phyloP scores from a whole-genome alignment of 2,797 vertebrate genomes.

The Muraenolepis orangiensis region DNA sequence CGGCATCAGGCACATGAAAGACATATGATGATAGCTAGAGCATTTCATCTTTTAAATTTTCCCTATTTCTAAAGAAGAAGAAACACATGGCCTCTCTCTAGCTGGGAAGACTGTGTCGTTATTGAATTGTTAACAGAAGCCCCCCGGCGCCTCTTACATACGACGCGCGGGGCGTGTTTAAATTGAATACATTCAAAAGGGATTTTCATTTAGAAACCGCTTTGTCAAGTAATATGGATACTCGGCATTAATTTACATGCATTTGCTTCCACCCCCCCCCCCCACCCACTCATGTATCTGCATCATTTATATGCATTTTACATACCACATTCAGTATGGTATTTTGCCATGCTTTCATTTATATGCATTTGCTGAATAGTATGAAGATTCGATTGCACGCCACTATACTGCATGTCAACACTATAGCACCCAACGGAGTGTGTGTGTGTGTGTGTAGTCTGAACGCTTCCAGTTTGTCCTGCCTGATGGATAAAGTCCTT shows the following conservation, averaged over 20 bases:
- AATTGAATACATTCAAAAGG: background rate
- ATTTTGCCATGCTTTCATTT: background rate
- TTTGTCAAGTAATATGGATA: background rate
- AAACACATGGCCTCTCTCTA: background rate
- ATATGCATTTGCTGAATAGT: background rate
- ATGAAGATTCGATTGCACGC: background rate
- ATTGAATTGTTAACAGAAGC: background rate
- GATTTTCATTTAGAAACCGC: background rate
- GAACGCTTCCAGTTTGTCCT: background rate
- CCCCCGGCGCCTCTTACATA: background rate
- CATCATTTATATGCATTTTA: background rate
- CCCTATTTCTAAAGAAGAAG: background rate
- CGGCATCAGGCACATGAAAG: background rate
- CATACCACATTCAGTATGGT: background rate
- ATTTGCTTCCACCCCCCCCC: no score
- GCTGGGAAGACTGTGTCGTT: background rate
- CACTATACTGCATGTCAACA: background rate
- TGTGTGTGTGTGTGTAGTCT: background rate
- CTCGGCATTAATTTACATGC: background rate
- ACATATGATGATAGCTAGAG: background rate
- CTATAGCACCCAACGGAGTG: background rate
- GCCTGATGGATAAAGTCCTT: background rate
- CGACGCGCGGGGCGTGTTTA: background rate
- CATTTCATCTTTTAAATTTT: background rate
- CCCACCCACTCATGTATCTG: background rate